These are phyloP conservation scores for Antedon mediterranea DNA, from an alignment of 53 echinoderm and acorn worm species.

Conservation along the genomic window DNA sequence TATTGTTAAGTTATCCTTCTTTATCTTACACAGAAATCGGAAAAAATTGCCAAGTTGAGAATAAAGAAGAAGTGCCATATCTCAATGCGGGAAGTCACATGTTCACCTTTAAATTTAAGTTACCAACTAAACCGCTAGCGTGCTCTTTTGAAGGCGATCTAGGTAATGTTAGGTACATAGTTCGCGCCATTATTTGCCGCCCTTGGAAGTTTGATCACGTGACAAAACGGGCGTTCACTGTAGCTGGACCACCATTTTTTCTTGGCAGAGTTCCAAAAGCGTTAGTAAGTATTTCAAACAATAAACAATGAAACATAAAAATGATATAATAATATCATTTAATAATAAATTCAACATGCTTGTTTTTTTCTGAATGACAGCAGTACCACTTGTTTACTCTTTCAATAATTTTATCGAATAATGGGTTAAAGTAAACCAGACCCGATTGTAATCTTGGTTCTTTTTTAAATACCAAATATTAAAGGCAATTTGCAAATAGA, in stretches of 20 bases:
- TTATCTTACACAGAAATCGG: slow-evolving; percentile 20
- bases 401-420: too few relatives aligned
- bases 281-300: slow-evolving; percentile 44
- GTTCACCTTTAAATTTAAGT: slow-evolving; percentile 63
- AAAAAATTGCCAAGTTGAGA: too few relatives aligned
- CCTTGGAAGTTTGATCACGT: slow-evolving; percentile 96
- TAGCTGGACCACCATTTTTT: slow-evolving; percentile 63
- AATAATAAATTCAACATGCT: too few relatives aligned
- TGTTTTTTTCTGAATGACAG: too few relatives aligned
- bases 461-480: too few relatives aligned
- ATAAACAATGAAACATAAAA: too few relatives aligned
- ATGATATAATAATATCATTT: too few relatives aligned
- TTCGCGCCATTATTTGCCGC: slow-evolving; percentile 72
- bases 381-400: too few relatives aligned
- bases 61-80: slow-evolving; percentile 25
- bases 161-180: slow-evolving; percentile 59
- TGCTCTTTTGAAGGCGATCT: slow-evolving; percentile 86
- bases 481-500: too few relatives aligned
- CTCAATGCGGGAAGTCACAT: slow-evolving; percentile 45
- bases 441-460: too few relatives aligned
- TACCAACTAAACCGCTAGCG: slow-evolving; percentile 54
- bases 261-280: slow-evolving; percentile 56
- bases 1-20: too few relatives aligned
- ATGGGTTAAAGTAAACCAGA: too few relatives aligned
- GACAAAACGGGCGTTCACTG: slow-evolving; percentile 73